These are phyloP conservation scores for Harpagoxenus sublaevis DNA, from an alignment of 2,888 invertebrate genomes.

Conservation along the genomic window DNA sequence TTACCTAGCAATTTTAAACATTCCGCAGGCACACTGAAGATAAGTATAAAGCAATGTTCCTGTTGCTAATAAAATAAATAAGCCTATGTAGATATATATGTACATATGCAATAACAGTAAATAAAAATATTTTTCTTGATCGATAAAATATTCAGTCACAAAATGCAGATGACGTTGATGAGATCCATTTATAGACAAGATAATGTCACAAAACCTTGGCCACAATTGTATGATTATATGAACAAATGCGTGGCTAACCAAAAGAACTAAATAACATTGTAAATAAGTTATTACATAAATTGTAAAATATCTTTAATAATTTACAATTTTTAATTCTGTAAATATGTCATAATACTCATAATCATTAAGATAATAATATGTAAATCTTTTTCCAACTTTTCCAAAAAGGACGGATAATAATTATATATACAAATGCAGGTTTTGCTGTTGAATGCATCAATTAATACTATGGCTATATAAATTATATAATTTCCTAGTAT, in stretches of 20 bases:
- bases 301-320: not conserved
- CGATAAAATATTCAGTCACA: not conserved
- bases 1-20: slow-evolving; percentile 28
- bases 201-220: not conserved
- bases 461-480: not conserved
- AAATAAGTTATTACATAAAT: not conserved
- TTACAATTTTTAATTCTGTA: not conserved
- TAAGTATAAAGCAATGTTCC: not conserved
- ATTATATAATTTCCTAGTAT: not conserved
- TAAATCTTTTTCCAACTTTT: not conserved
- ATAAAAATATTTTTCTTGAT: slow-evolving; percentile 22
- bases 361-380: not conserved
- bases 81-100: not conserved
- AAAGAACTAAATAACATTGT: not conserved
- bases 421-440: not conserved
- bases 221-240: not conserved
- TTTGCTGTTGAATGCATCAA: not conserved
- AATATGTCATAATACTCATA: not conserved
- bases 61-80: not conserved
- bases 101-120: not conserved
- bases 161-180: not conserved
- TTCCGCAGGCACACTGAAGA: not conserved
- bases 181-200: not conserved
- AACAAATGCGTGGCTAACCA: not conserved
- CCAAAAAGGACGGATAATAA: not conserved